phyloP scores from a whole-genome alignment of 1,140 invertebrate species.

The Goniozus legneri region DNA sequence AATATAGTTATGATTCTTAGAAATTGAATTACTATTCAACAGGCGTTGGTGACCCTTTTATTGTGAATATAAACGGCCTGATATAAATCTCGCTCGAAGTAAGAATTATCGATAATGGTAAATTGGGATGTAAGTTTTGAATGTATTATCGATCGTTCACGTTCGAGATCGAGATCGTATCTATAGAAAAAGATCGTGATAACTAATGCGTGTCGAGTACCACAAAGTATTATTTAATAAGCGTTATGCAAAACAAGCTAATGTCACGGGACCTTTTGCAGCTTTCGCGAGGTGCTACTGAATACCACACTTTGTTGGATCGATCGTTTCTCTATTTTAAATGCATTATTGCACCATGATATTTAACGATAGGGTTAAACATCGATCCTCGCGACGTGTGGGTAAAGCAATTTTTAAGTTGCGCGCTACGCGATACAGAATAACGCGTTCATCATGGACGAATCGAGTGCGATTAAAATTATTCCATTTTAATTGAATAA shows the following conservation, averaged over 20 bases:
- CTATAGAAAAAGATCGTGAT: too few relatives aligned
- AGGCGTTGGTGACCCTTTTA: too few relatives aligned
- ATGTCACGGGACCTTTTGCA: conserved; percentile 38
- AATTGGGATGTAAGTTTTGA: not conserved
- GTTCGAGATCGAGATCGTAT: conserved; percentile 9
- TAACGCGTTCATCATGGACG: too few relatives aligned
- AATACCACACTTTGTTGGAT: too few relatives aligned
- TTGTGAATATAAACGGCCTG: not conserved
- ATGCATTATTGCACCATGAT: too few relatives aligned
- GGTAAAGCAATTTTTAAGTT: conserved; percentile 18
- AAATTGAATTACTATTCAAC: too few relatives aligned
- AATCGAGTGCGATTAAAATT: too few relatives aligned
- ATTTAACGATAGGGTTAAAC: not conserved
- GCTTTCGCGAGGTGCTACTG: conserved; percentile 33
- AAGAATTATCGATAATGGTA: conserved; percentile 13
- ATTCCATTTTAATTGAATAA: too few relatives aligned
- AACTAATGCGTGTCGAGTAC: conserved; percentile 9
- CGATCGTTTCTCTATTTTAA: too few relatives aligned
- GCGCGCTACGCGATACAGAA: conserved; percentile 7
- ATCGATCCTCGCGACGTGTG: conserved; percentile 11
- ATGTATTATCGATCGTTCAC: too few relatives aligned
- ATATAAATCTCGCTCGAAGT: not conserved
- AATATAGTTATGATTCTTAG: too few relatives aligned
- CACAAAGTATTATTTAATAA: conserved; percentile 1
- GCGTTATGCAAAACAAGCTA: conserved; percentile 17